phyloP scores from a whole-genome alignment of 1,140 invertebrate species.

The Drosophila tropicalis region DNA sequence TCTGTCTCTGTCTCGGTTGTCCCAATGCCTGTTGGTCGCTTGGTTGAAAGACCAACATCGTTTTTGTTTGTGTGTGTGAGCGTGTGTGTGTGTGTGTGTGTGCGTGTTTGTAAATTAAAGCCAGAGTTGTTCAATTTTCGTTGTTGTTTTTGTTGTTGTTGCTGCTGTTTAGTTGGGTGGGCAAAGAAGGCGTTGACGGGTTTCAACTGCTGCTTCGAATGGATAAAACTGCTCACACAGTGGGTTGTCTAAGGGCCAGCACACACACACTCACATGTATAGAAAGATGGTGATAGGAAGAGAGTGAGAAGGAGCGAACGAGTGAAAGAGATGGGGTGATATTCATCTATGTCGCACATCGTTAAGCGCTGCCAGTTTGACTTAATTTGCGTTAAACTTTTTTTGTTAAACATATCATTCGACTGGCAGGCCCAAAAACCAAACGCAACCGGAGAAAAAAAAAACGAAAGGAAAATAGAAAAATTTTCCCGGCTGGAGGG shows the following conservation, averaged over 20 bases:
- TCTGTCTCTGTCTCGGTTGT: neutral
- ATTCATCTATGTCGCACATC: constrained; percentile 78
- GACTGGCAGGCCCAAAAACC: constrained; percentile 23
- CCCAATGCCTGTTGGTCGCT: constrained; percentile 2
- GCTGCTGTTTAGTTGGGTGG: neutral
- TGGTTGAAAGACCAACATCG: constrained; percentile 22
- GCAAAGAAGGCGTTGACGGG: neutral
- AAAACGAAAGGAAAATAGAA: constrained; percentile 38
- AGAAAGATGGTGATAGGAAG: neutral
- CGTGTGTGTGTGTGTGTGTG: neutral
- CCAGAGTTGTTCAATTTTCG: constrained; percentile 10
- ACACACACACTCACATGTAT: constrained; percentile 3
- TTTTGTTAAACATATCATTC: constrained; percentile 76
- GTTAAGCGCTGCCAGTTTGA: constrained; percentile 80
- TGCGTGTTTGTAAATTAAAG: constrained; percentile 59
- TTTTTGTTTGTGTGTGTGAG: constrained; percentile 17
- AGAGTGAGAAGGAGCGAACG: neutral
- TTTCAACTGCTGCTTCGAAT: neutral
- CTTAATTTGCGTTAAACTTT: constrained; percentile 81
- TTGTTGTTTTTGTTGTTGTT: neutral
- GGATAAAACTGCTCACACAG: constrained; percentile 6
- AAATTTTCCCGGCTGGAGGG: neutral
- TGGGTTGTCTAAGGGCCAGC: neutral
- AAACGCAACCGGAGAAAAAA: neutral
- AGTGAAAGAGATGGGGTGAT: constrained; percentile 15